Evolutionary conservation across 2,888 invertebrate genomes (phyloP), one percentile per base, ranked within the genome.

Genomic region (Griposia aprilina): DNA sequence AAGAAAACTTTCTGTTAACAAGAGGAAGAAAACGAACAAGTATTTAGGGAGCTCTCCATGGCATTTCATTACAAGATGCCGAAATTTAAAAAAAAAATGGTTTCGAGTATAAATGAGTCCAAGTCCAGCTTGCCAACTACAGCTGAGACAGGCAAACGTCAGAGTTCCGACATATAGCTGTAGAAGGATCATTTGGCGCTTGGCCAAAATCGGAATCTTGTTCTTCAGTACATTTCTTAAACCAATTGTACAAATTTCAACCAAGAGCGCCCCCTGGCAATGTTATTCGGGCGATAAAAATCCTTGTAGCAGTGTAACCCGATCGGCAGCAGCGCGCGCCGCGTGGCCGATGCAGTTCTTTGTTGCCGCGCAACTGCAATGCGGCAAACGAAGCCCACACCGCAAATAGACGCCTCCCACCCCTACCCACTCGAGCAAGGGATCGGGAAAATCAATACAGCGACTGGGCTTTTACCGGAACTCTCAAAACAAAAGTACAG

Each of bases 331-430:
- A 20, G 41, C 41, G 41, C 41, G 41, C 41, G 8, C 6, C 23
- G 41, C 41, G 5, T 11, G 36, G n/a, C 6, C 69, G 30, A 36
- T 72, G n/a, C 66, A 50, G 67, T 36, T 67, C n/a, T 50, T n/a
- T 36, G 48, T 59, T 71, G 17, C 20, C 30, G 17, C 57, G 48
- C 30, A 71, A 30, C 48, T 59, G 48, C 70, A 57, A 57, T 74
- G 48, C 45, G 30, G 17, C 55, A 30, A 10, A 57, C 17, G 1
- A 36, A n/a, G 6, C 23, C 63, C 23, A n/a, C 30, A 13, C 10
- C 36, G 15, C 62, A 62, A 36, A 62, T 20, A 20, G 62, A 36
- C 13, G 23, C 30, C 15, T 41, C 13, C 36, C 11, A 36, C 0
- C 65, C 45, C 30, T 20, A 1, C 20, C 41, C 41, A 45, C 26